phyloP scores from a whole-genome alignment of 2,888 invertebrate genomes.

The Trissonchulus latispiculum region DNA sequence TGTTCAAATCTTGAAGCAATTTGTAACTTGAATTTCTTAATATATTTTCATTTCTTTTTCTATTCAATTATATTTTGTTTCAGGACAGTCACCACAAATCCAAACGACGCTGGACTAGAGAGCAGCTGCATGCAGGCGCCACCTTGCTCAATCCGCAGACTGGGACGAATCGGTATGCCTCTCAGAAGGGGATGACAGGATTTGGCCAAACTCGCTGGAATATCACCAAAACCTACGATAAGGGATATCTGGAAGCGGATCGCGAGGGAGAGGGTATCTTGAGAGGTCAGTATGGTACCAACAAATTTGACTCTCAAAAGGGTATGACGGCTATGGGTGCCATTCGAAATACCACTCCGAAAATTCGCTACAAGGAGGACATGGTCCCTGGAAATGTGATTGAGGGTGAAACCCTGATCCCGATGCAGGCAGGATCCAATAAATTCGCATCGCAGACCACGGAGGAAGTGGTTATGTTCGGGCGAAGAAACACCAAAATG shows the following conservation, averaged over 20 bases:
- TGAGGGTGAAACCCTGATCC: slow-evolving; percentile 34
- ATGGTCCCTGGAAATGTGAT: slow-evolving; percentile 30
- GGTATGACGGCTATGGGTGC: slow-evolving; percentile 37
- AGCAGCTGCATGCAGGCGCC: slow-evolving; percentile 44
- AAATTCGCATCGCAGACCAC: slow-evolving; percentile 17
- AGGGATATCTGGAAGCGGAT: slow-evolving; percentile 37
- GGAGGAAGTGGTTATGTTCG: slow-evolving; percentile 18
- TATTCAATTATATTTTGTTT: background rate
- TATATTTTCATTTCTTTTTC: too few relatives aligned
- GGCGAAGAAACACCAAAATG: slow-evolving; percentile 11
- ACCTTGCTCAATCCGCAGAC: slow-evolving; percentile 47
- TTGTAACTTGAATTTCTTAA: too few relatives aligned
- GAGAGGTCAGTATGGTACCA: slow-evolving; percentile 18
- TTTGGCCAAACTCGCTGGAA: slow-evolving; percentile 49
- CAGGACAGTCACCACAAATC: background rate
- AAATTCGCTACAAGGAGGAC: slow-evolving; percentile 16
- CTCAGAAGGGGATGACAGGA: slow-evolving; percentile 46
- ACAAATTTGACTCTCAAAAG: slow-evolving; percentile 18
- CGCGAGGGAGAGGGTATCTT: slow-evolving; percentile 35
- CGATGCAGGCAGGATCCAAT: slow-evolving; percentile 18
- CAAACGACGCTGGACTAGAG: slow-evolving; percentile 42
- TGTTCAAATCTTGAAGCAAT: too few relatives aligned
- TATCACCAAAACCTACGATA: slow-evolving; percentile 27
- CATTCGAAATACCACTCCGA: slow-evolving; percentile 8
- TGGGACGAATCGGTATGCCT: slow-evolving; percentile 41